phyloP scores from a whole-genome alignment of 1,140 invertebrate species.

The Aphelinus certus region DNA sequence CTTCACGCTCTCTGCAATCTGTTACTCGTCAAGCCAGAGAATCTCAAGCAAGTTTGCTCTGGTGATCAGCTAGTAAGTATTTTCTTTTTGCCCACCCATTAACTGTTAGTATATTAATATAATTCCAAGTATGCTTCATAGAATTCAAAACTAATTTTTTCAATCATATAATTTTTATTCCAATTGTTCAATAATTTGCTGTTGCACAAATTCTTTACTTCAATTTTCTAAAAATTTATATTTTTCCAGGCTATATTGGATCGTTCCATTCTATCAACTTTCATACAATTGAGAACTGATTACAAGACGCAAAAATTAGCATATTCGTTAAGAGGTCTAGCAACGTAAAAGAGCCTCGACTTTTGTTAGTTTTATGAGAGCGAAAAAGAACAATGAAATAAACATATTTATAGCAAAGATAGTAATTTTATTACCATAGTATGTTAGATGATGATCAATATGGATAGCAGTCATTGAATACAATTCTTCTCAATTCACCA shows the following conservation, averaged over 20 bases:
- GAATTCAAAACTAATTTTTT: constrained; percentile 1
- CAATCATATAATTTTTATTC: no score
- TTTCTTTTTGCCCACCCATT: constrained; percentile 1
- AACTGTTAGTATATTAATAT: neutral
- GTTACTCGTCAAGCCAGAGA: constrained; percentile 94
- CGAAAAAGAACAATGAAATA: constrained; percentile 34
- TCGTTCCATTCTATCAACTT: constrained; percentile 85
- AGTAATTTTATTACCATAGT: constrained; percentile 48
- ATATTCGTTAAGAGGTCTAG: constrained; percentile 71
- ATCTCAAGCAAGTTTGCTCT: constrained; percentile 93
- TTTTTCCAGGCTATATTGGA: constrained; percentile 84
- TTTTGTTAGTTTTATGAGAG: neutral
- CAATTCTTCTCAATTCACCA: no score
- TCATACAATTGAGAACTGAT: constrained; percentile 93
- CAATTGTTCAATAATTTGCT: no score
- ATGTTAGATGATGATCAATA: neutral
- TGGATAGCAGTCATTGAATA: no score
- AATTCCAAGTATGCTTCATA: neutral
- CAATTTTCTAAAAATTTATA: constrained; percentile 17
- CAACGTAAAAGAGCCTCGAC: constrained; percentile 37
- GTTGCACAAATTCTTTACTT: neutral
- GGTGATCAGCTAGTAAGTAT: constrained; percentile 89
- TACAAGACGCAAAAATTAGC: constrained; percentile 87
- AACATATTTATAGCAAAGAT: constrained; percentile 49
- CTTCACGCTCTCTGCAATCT: constrained; percentile 96